phyloP scores from a whole-genome alignment of 2,113 vertebrate genomes.

The Nothocercus nigrocapillus region DNA sequence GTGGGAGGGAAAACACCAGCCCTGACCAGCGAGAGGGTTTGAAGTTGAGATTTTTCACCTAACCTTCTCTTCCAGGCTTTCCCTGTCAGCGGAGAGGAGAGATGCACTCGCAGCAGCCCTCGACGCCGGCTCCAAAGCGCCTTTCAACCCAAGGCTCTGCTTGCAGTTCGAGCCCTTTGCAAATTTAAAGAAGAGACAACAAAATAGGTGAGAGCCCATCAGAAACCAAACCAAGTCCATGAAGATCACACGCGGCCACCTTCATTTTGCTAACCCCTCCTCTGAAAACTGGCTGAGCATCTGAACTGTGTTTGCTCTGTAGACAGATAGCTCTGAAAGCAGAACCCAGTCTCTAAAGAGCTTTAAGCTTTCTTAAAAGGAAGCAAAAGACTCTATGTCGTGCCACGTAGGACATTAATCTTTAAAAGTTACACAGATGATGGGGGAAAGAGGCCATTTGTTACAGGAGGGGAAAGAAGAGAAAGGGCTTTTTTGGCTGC shows the following conservation, averaged over 20 bases:
- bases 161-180: neutral
- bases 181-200: neutral
- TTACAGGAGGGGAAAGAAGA: neutral
- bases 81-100: neutral
- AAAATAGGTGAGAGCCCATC: neutral
- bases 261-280: neutral
- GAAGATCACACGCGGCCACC: neutral
- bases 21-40: neutral
- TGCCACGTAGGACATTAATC: slow-evolving; percentile 49
- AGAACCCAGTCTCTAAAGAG: slow-evolving; percentile 22
- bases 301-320: slow-evolving; percentile 17
- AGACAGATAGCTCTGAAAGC: slow-evolving; percentile 11
- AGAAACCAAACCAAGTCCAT: neutral
- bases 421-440: slow-evolving; percentile 50
- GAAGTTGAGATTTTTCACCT: neutral
- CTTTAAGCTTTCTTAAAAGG: slow-evolving; percentile 51
- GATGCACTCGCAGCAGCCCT: neutral
- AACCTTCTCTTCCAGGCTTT: neutral
- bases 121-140: neutral
- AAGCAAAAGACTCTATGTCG: neutral
- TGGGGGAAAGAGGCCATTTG: slow-evolving; percentile 50
- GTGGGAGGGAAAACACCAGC: neutral
- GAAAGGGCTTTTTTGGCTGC: neutral
- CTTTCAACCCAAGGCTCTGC: neutral
- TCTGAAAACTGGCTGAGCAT: neutral